Base-by-base conservation (phyloP, 2,888 invertebrate genomes). In the Chouioia cunea region DNA sequence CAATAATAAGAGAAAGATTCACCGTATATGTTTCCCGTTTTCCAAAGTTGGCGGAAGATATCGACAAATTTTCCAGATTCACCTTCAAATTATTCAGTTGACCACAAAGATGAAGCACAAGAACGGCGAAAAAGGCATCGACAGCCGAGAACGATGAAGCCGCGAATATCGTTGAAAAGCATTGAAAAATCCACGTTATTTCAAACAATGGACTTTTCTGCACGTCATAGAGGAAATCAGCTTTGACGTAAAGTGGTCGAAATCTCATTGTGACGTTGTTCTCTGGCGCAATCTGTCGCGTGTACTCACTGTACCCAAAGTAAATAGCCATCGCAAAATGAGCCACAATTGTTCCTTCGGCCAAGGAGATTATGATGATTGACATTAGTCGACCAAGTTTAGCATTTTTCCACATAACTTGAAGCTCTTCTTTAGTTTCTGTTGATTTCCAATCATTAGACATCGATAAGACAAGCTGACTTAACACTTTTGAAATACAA, bases 1-100 rank as follows among this genome's bases (percentile, higher is more conserved):
- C 4, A 2, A 78, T 73, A 23, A 78, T 74, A 14, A 8, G 43
- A 3, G 63, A 53, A 23, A 65, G 1, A 58, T 69, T 54, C 16
- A 22, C 14, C 16, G 27, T 8, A 27, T 60, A 57, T 18, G 36
- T 8, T 18, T 58, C 46, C 15, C 18, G 6, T 1, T 63, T 8
- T 57, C 6, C 0, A 4, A 52, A 10, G 14, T 0, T 16, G 2
- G 16, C 27, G 15, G 20, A 18, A 43, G 60, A 15, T 27, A 43
- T 60, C 1, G 52, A 48, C 6, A 72, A 44, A 0, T 15, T 23
- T 44, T 10, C 46, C 2, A 68, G 15, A 1, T 3, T n/a, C 0
- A 57, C 27, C n/a, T 14, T 70, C 8, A 80, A 63, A 22, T 75
- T 72, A 0, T 20, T 47, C 2, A 73, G 36, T 20, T 75, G 75